Evolutionary conservation across 2,888 invertebrate species (phyloP), one percentile per base, ranked within the genome.

Genomic region (Laspeyria flexula): DNA sequence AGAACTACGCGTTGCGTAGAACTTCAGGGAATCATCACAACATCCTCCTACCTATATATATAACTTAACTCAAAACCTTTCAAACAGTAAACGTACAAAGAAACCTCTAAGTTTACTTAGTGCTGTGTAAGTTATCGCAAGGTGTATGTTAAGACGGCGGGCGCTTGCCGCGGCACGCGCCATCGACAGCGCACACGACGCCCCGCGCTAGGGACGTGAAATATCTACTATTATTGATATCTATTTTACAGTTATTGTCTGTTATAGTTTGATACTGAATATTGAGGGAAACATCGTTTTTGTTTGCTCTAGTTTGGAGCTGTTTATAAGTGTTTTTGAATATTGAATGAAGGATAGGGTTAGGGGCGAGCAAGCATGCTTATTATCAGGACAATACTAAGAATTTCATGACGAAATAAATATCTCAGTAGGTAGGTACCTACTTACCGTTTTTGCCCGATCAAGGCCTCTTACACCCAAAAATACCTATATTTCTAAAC

Each of bases 91-190:
- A 4, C 7, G 3, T 54, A 48, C 37, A 40, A 64, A 66, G 62
- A 66, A 66, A 64, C 46, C 45, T 47, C 48, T 23, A 49, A 55
- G 65, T 71, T 62, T 63, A 50, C 64, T 57, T 13, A 62, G 61
- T 49, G 56, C 61, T 68, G 66, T 76, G 68, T 73, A 78, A 81
- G 79, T 81, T 84, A 80, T 81, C 83, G 82, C 67, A 80, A 85
- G 85, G 85, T 84, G 76, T 71, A 56, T 60, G 81, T 63, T 89
- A 90, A 90, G 90, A 83, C 89, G 83, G 50, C 43, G 63, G 67
- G 40, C 80, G 78, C 77, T 86, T 90, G 90, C 89, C 73, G 72
- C 66, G 84, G 86, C 90, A 90, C 89, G 89, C 75, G 75, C 86
- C 53, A 53, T 71, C 76, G 73, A 71, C 66, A 11, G 60, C 58